Conservation (phyloP, 2,113 vertebrate genomes). For the Lophotis ruficrista region DNA sequence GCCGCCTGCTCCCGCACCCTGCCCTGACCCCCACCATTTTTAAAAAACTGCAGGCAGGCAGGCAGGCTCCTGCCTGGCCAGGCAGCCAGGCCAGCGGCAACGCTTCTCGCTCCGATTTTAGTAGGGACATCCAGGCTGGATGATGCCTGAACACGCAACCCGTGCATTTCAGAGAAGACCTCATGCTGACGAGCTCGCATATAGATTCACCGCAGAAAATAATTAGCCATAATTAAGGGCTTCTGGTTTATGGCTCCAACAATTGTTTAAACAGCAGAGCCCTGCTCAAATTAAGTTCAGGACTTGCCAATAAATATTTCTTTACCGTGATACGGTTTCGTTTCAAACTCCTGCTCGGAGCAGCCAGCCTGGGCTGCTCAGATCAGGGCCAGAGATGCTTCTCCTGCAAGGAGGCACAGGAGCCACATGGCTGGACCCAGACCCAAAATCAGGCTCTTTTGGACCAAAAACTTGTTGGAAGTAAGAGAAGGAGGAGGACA, state of each 20-base stretch:
- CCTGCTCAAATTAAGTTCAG: conserved; percentile 46
- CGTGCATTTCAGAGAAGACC: conserved; percentile 29
- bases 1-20: not conserved
- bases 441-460: not conserved
- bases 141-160: conserved; percentile 27
- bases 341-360: not conserved
- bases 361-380: not conserved
- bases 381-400: not conserved
- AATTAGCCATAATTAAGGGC: conserved; percentile 64
- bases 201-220: conserved; percentile 50
- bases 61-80: not conserved
- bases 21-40: accelerated
- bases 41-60: not conserved
- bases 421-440: accelerated
- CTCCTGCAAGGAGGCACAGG: not conserved
- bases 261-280: conserved; percentile 56
- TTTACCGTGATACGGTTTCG: not conserved
- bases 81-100: not conserved
- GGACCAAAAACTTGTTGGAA: not conserved
- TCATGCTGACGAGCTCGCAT: conserved; percentile 37
- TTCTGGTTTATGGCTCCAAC: conserved; percentile 62
- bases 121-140: not conserved
- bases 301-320: conserved; percentile 13
- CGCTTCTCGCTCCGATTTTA: not conserved
- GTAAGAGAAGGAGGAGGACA: not conserved